These are phyloP conservation scores for Mastigias papua DNA, from an alignment of 30 jellyfish, hydroid and myxozoan species.

Conservation along the genomic window DNA sequence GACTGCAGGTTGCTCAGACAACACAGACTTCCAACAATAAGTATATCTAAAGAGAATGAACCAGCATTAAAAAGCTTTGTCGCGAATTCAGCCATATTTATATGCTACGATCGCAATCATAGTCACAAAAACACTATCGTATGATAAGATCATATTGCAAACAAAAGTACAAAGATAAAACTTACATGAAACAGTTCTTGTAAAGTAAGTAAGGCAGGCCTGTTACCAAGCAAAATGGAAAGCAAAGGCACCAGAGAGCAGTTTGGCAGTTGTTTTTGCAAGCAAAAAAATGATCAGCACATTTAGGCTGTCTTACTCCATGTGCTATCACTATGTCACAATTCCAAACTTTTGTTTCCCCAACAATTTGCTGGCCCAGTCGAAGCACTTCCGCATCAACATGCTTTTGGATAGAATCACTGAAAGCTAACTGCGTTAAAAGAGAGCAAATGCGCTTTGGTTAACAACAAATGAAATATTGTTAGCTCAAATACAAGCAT, in stretches of 20 bases:
- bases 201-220: slow-evolving; percentile 82
- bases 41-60: too few relatives aligned
- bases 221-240: slow-evolving; percentile 83
- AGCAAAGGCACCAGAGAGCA: slow-evolving; percentile 83
- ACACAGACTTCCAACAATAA: too few relatives aligned
- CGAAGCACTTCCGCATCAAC: slow-evolving; percentile 40
- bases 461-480: too few relatives aligned
- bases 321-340: slow-evolving; percentile 82
- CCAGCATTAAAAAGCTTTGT: too few relatives aligned
- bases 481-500: background rate
- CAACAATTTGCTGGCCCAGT: slow-evolving; percentile 24
- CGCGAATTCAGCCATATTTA: too few relatives aligned
- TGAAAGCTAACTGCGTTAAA: slow-evolving; percentile 62
- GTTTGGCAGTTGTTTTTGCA: slow-evolving; percentile 79
- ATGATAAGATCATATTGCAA: background rate
- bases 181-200: slow-evolving; percentile 82
- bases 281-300: slow-evolving; percentile 89
- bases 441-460: too few relatives aligned
- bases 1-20: too few relatives aligned
- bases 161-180: background rate
- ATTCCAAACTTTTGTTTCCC: slow-evolving; percentile 71
- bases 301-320: slow-evolving; percentile 78
- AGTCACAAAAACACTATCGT: background rate
- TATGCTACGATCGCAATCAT: background rate
- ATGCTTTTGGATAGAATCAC: slow-evolving; percentile 78